A percentile compares a stretch with the other conserved stretches of the same genome.
Conservation (phyloP, 2,113 vertebrate genomes). For the Gymnocephalus cernua region DNA sequence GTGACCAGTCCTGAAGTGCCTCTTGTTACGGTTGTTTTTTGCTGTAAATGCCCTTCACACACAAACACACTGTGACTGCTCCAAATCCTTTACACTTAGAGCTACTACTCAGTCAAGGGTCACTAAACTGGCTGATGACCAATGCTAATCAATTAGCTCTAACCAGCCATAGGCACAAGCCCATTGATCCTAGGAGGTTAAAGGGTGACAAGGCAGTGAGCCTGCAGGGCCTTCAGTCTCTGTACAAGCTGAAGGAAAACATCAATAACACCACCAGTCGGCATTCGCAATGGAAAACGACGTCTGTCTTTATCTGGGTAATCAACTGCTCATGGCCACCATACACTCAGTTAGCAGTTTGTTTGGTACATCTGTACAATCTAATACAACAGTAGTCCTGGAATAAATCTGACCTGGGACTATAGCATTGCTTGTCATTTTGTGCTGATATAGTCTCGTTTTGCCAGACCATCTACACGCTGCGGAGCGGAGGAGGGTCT, state of each 20-base stretch:
- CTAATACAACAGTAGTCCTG: not conserved
- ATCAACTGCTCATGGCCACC: not conserved
- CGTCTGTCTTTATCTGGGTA: not conserved
- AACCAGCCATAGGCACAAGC: not conserved
- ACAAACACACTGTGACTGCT: constrained; percentile 3
- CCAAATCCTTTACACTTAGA: constrained; percentile 3
- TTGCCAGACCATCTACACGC: no score
- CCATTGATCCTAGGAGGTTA: constrained; percentile 44
- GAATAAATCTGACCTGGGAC: not conserved
- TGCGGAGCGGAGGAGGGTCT: no score
- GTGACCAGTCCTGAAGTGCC: not conserved
- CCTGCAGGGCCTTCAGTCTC: constrained; percentile 1
- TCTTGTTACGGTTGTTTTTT: not conserved
- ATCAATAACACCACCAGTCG: constrained; percentile 29
- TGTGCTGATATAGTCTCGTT: no score
- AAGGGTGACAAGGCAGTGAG: constrained; percentile 6
- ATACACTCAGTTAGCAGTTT: not conserved
- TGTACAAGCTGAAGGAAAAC: not conserved
- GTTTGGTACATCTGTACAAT: not conserved
- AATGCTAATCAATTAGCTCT: constrained; percentile 28
- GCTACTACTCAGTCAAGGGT: not conserved
- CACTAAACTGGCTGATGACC: constrained; percentile 25
- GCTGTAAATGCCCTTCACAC: not conserved
- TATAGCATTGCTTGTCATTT: not conserved
- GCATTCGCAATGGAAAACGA: constrained; percentile 24